phyloP scores from a whole-genome alignment of 2,888 invertebrate species.

The Mimumesa dahlbomi region DNA sequence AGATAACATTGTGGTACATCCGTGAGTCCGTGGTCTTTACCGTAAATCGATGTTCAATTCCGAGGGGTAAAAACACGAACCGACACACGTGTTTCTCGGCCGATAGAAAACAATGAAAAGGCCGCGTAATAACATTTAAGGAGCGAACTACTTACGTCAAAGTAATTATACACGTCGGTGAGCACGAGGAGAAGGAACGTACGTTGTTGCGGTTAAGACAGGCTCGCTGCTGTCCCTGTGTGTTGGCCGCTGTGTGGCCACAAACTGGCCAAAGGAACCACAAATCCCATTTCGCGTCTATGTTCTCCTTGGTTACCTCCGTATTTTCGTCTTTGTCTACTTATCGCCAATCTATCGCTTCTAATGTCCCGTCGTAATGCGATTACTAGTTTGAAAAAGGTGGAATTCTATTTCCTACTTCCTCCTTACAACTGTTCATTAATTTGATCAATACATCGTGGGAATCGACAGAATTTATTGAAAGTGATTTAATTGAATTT shows the following conservation, averaged over 20 bases:
- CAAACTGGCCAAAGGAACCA: conserved; percentile 59
- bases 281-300: conserved; percentile 63
- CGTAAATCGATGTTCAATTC: too few species aligned
- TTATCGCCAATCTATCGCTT: conserved; percentile 24
- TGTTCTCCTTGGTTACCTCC: conserved; percentile 27
- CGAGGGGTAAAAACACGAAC: too few species aligned
- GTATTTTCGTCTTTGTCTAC: conserved; percentile 28
- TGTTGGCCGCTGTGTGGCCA: conserved; percentile 53
- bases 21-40: too few species aligned
- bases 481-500: too few species aligned
- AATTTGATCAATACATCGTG: too few species aligned
- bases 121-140: not conserved
- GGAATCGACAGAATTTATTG: too few species aligned
- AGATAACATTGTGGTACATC: too few species aligned
- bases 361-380: not conserved
- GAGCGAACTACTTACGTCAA: conserved; percentile 14
- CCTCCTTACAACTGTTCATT: too few species aligned
- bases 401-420: too few species aligned
- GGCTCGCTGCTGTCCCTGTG: conserved; percentile 37
- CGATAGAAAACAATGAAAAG: too few species aligned
- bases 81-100: too few species aligned
- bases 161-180: conserved; percentile 42
- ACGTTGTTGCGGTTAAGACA: conserved; percentile 43
- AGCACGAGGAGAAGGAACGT: conserved; percentile 25
- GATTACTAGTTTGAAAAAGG: too few species aligned